phyloP scores from a whole-genome alignment of 1,140 invertebrate genomes.

The Brachionus asplanchnoidis region DNA sequence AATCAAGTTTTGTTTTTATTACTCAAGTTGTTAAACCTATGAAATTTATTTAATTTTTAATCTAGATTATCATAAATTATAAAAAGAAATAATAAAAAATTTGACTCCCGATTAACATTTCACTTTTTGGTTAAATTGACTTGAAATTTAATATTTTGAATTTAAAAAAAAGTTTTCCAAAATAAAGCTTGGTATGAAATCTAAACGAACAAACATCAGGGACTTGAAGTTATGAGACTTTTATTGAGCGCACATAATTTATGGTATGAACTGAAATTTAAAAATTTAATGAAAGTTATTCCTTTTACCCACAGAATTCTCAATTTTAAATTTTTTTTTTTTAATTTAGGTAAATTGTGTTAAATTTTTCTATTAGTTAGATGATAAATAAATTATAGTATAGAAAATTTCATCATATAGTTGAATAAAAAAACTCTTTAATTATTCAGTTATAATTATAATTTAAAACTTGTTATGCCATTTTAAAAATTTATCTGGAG shows the following conservation, averaged over 20 bases:
- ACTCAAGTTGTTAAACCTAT: background rate
- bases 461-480: background rate
- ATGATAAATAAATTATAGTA: background rate
- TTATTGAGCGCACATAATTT: background rate
- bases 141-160: background rate
- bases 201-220: background rate
- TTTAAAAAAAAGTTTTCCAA: background rate
- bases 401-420: background rate
- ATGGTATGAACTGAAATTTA: background rate
- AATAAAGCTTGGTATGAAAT: background rate
- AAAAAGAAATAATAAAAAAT: background rate
- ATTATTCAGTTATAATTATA: background rate
- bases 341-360: background rate
- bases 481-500: background rate
- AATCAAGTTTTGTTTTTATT: background rate
- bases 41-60: background rate
- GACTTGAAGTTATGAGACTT: background rate
- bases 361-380: background rate
- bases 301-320: background rate
- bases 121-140: background rate
- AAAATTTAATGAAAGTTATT: background rate
- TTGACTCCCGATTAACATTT: background rate
- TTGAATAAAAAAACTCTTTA: background rate
- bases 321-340: no score
- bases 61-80: background rate